phyloP scores from a whole-genome alignment of 2,113 vertebrate species.

The Taxidea taxus region DNA sequence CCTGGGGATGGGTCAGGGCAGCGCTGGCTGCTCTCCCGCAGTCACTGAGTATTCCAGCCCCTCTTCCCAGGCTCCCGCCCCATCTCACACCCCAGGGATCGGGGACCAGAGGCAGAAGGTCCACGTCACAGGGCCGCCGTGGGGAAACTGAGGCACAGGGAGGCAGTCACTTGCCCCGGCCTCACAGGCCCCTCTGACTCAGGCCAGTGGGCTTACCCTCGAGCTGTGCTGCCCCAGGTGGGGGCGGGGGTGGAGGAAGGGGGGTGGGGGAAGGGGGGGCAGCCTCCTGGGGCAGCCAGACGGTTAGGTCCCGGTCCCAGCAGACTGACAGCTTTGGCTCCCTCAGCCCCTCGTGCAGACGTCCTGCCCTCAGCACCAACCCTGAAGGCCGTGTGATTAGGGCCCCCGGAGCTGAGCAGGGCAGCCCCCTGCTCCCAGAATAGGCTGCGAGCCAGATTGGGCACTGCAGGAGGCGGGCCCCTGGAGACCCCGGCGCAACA shows the following conservation, averaged over 20 bases:
- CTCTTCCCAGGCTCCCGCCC: rapidly evolving
- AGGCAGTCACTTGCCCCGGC: neutral
- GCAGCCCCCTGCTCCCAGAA: neutral
- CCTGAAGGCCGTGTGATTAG: rapidly evolving
- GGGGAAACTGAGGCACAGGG: neutral
- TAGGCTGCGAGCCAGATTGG: neutral
- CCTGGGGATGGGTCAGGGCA: rapidly evolving
- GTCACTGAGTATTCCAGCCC: rapidly evolving
- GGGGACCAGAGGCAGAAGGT: rapidly evolving
- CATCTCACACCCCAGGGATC: neutral
- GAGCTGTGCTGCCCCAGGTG: rapidly evolving
- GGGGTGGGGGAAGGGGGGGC: too few species aligned
- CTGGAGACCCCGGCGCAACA: neutral
- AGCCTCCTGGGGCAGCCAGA: rapidly evolving
- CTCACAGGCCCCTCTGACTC: neutral
- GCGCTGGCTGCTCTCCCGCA: rapidly evolving
- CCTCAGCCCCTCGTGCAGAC: rapidly evolving
- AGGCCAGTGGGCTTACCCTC: rapidly evolving
- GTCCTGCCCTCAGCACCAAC: neutral
- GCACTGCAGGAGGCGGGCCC: too few species aligned
- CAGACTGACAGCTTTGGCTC: neutral
- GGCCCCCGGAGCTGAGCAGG: neutral
- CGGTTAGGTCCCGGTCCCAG: neutral
- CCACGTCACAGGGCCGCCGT: rapidly evolving
- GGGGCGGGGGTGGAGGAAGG: too few species aligned